Base-by-base conservation (phyloP, 2,888 invertebrate species). In the Allophyes oxyacanthae region DNA sequence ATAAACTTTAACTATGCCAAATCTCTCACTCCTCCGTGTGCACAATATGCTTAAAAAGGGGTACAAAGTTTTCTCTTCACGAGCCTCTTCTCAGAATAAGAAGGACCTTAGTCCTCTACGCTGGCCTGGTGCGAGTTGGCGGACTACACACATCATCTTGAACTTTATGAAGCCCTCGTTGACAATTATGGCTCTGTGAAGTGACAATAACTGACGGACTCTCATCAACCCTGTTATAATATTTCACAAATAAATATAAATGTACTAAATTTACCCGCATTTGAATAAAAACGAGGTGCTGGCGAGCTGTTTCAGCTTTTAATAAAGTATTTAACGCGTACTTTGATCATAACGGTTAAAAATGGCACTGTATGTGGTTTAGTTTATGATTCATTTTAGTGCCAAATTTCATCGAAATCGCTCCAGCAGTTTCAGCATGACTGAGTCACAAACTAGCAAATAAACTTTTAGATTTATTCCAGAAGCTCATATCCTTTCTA, bases 281-380 rank as follows among this genome's bases (percentile, higher is more conserved):
- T 67, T 57, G 62, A 70, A 64, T 64, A 50, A 67, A 73, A 75
- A 76, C 66, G 75, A 71, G 54, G 69, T 69, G 58, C 64, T 64
- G 44, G 48, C 65, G 60, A 62, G 53, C 61, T 50, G 57, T 67
- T 73, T 64, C 63, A 69, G 64, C 66, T 64, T 66, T 68, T 71
- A 69, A 69, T 78, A 76, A 75, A 60, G 63, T 64, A 60, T 76
- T 66, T 60, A 65, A 72, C 28, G 61, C 57, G 55, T 54, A 8
- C 28, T 8, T 6, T 28, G 28, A 28, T 6, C 8, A 6, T 25
- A 25, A 25, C 6, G 6, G 6, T 28, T 6, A 28, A 6, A 8
- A 28, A 28, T 28, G 6, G 28, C 7, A 4, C 28, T 28, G 28
- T 28, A 28, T 28, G 4, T 20, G 28, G 8, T 8, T 28, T 28